These are phyloP conservation scores for Mythimna pallens DNA, from an alignment of 2,888 invertebrate species.

Conservation along the genomic window DNA sequence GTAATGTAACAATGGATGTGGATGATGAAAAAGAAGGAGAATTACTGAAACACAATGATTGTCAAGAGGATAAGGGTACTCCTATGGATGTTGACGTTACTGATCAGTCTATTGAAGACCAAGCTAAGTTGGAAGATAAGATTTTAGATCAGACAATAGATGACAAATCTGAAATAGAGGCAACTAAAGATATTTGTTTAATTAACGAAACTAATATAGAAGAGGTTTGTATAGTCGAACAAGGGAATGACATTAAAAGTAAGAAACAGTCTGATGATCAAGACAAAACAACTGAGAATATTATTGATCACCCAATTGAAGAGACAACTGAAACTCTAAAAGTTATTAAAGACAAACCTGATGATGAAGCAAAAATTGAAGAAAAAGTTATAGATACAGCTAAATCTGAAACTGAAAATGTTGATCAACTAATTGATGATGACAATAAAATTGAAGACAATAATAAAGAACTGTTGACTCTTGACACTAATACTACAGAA, in stretches of 20 bases:
- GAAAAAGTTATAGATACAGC: background rate
- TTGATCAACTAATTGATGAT: background rate
- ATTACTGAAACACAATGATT: slow-evolving; percentile 46
- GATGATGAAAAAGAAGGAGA: slow-evolving; percentile 36
- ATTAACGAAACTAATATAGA: background rate
- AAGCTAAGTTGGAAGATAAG: background rate
- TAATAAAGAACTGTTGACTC: background rate
- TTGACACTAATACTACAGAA: background rate
- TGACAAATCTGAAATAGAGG: background rate
- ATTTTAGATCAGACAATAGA: slow-evolving; percentile 3
- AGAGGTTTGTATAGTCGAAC: background rate
- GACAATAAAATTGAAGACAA: slow-evolving; percentile 1
- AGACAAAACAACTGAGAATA: too few relatives aligned
- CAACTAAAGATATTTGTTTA: background rate
- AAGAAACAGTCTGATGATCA: slow-evolving; percentile 5
- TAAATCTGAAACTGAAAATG: background rate
- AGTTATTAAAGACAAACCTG: background rate
- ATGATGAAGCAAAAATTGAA: background rate
- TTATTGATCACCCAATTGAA: slow-evolving; percentile 3
- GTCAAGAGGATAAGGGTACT: slow-evolving; percentile 2
- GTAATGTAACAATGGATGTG: slow-evolving; percentile 39
- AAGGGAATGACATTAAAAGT: background rate
- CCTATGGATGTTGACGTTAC: slow-evolving; percentile 51
- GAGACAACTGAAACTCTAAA: background rate
- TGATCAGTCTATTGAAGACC: background rate